These are phyloP conservation scores for Yponomeuta evonymella DNA, from an alignment of 2,888 invertebrate genomes.

Conservation along the genomic window DNA sequence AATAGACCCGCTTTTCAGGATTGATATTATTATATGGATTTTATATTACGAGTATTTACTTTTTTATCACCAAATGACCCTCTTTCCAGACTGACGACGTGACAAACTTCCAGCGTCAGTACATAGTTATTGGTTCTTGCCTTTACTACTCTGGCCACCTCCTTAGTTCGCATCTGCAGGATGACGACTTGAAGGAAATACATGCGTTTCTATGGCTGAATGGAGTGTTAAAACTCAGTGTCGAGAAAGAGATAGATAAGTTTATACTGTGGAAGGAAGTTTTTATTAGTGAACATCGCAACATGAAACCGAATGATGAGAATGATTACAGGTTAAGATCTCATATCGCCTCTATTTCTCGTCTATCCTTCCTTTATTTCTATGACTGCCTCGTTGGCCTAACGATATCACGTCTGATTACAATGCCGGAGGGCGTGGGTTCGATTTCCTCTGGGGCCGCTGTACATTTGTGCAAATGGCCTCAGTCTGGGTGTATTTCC, in stretches of 20 bases:
- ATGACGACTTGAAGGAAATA: constrained; percentile 84
- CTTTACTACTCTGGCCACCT: constrained; percentile 82
- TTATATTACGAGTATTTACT: too few relatives aligned
- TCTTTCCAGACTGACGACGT: constrained; percentile 83
- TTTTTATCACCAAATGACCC: neutral
- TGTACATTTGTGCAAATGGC: too few relatives aligned
- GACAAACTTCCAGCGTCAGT: constrained; percentile 83
- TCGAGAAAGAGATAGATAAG: constrained; percentile 80
- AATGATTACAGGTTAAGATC: constrained; percentile 49
- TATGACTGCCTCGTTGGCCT: too few relatives aligned
- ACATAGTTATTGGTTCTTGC: constrained; percentile 80
- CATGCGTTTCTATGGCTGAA: constrained; percentile 85
- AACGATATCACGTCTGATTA: too few relatives aligned
- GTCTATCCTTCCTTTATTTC: too few relatives aligned
- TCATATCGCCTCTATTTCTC: too few relatives aligned
- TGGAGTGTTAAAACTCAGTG: constrained; percentile 82
- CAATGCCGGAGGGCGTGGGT: too few relatives aligned
- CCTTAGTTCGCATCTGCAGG: constrained; percentile 85
- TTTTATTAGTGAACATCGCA: constrained; percentile 71
- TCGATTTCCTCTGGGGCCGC: too few relatives aligned
- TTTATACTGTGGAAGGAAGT: constrained; percentile 87
- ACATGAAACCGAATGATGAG: constrained; percentile 43
- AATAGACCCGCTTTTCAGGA: too few relatives aligned
- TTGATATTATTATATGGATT: too few relatives aligned
- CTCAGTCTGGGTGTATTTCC: too few relatives aligned